phyloP scores from a whole-genome alignment of 2,113 vertebrate genomes.

The Nettapus auritus region DNA sequence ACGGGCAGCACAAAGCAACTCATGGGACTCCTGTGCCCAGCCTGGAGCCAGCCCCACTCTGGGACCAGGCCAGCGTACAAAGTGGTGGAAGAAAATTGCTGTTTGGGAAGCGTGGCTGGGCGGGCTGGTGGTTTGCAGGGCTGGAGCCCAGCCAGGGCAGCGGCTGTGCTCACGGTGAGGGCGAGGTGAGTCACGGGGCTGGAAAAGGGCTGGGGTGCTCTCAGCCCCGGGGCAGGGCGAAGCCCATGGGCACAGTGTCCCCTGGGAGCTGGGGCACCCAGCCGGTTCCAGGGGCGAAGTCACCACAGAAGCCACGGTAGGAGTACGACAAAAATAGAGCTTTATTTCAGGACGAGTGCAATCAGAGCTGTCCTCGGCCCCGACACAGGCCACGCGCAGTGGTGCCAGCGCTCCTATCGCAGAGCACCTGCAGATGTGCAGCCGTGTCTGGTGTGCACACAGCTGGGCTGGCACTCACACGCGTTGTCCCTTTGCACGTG shows the following conservation, averaged over 20 bases:
- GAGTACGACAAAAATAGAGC: slow-evolving; percentile 67
- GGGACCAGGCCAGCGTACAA: accelerated
- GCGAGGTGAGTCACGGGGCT: not conserved
- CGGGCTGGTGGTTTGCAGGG: not conserved
- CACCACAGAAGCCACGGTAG: not conserved
- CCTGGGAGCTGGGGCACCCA: not conserved
- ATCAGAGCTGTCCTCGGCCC: not conserved
- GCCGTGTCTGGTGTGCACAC: not conserved
- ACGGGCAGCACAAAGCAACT: not conserved
- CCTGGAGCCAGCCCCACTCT: accelerated
- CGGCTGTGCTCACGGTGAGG: not conserved
- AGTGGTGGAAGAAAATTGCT: not conserved
- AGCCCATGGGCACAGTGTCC: accelerated
- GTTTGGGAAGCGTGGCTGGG: not conserved
- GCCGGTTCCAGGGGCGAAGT: not conserved
- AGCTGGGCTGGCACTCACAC: too few species aligned
- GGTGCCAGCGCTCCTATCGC: not conserved
- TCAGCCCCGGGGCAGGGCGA: not conserved
- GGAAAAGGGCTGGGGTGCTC: not conserved
- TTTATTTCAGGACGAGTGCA: slow-evolving; percentile 61
- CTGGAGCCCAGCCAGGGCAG: too few species aligned
- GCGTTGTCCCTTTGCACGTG: too few species aligned
- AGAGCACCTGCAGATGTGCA: accelerated
- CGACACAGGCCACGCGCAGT: accelerated
- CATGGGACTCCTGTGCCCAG: accelerated